phyloP scores from a whole-genome alignment of 2,888 invertebrate species.

The Cancer borealis region DNA sequence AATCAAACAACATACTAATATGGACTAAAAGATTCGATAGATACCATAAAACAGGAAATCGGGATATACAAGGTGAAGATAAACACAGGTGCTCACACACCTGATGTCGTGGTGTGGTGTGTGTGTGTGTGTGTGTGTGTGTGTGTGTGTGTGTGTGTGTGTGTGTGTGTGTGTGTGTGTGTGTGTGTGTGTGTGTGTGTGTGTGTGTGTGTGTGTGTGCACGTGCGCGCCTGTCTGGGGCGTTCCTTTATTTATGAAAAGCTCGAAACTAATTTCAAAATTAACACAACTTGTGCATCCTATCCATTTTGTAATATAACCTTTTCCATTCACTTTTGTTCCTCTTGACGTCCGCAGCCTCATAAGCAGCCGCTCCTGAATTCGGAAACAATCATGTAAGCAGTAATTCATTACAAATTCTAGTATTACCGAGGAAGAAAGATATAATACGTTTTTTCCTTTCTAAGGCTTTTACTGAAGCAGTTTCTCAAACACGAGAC shows the following conservation, averaged over 20 bases:
- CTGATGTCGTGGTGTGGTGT: not conserved
- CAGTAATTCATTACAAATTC: not conserved
- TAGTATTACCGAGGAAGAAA: not conserved
- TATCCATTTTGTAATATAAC: not conserved
- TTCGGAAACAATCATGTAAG: not conserved
- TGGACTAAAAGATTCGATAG: not conserved
- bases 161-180: not conserved
- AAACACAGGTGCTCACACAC: not conserved
- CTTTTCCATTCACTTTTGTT: not conserved
- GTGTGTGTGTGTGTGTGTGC: conserved; percentile 27
- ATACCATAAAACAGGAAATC: not conserved
- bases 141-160: conserved; percentile 5
- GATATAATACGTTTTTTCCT: not conserved
- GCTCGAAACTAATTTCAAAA: not conserved
- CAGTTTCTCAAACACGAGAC: not conserved
- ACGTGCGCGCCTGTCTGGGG: not conserved
- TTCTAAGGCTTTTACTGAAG: not conserved
- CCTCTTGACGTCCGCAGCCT: not conserved
- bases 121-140: conserved; percentile 32
- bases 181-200: conserved; percentile 15
- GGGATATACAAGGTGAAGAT: not conserved
- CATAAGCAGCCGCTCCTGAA: not conserved
- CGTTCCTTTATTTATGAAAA: not conserved
- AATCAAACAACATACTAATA: not conserved
- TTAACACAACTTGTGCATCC: not conserved